Conservation (phyloP, 2,888 invertebrate species). For the Agonopterix subpropinquella region DNA sequence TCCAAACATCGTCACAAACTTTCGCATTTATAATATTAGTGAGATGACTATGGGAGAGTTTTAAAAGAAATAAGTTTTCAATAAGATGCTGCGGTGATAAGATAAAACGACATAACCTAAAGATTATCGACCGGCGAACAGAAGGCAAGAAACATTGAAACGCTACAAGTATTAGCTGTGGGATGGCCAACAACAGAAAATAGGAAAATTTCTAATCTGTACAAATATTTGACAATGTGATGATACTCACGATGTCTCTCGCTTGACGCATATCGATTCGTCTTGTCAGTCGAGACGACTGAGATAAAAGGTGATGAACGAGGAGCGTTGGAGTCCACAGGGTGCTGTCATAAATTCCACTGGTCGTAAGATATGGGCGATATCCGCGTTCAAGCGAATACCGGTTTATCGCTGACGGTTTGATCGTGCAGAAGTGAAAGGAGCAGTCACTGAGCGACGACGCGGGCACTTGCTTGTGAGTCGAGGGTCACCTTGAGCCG, state of each 20-base stretch:
- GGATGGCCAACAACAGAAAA: conserved; percentile 2
- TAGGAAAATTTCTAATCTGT: conserved; percentile 25
- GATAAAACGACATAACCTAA: neutral
- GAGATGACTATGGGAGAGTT: neutral
- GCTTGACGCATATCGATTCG: conserved; percentile 74
- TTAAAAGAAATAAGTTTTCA: neutral
- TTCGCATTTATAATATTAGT: too few relatives aligned
- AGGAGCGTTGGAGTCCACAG: conserved; percentile 72
- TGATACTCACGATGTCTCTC: conserved; percentile 66
- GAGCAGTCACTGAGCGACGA: conserved; percentile 38
- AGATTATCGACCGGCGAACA: conserved; percentile 4
- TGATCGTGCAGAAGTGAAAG: conserved; percentile 53
- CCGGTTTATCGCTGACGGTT: conserved; percentile 39
- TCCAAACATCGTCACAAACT: too few relatives aligned
- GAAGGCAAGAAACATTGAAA: neutral
- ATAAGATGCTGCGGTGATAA: neutral
- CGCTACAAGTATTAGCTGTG: neutral
- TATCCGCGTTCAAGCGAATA: conserved; percentile 59
- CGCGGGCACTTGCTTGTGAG: conserved; percentile 43
- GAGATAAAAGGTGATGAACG: conserved; percentile 69
- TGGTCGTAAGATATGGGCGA: conserved; percentile 38
- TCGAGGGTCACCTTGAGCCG: conserved; percentile 68
- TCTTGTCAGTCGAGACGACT: conserved; percentile 65
- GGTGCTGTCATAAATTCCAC: conserved; percentile 63
- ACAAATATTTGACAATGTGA: conserved; percentile 48